Evolutionary conservation across 1,140 invertebrate species (phyloP), one percentile per base, ranked within the genome.

Genomic region (Musca vetustissima): DNA sequence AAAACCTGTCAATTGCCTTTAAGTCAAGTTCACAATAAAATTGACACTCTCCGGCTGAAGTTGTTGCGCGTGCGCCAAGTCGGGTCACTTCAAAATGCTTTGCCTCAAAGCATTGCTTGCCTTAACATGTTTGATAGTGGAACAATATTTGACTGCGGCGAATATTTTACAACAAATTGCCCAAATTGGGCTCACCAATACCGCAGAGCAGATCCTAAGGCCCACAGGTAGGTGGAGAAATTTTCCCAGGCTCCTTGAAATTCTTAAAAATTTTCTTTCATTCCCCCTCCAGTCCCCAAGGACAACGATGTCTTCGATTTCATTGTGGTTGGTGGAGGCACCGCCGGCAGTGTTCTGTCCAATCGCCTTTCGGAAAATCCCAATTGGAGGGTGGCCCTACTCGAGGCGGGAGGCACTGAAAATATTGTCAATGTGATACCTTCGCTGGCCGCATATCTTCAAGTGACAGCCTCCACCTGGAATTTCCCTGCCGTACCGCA

Each of bases 241-340:
- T 43, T 43, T 43, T 43, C 6, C 13, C 6, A 13, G 11, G 13
- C 6, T 43, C 11, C 6, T 43, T 43, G 36, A 43, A 43, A 43
- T 32, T 11, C 4, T 53, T n/a, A n/a, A n/a, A 47, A 52, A 43
- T 15, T 17, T 14, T 43, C 8, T 24, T 64, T 19, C 11, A 4
- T 59, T 53, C 48, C 11, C 36, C 11, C 13, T 57, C 28, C 43
- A 77, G 79, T 73, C 14, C 79, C 79, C 0, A 73, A 67, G 11
- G 15, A 69, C 11, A 70, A 69, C 50, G 52, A 24, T 69, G 50
- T 61, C 13, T 96, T 95, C 68, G 93, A 95, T 78, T 95, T 94
- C 73, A 90, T 96, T 43, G 86, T 94, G 48, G 88, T 98, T 1
- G 97, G 97, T 0, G 93, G 90, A 0, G 97, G 97, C 4, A 95